Evolutionary conservation across 1,140 invertebrate genomes (phyloP), one percentile per base, ranked within the genome.

Genomic region (Calosoma granatense): DNA sequence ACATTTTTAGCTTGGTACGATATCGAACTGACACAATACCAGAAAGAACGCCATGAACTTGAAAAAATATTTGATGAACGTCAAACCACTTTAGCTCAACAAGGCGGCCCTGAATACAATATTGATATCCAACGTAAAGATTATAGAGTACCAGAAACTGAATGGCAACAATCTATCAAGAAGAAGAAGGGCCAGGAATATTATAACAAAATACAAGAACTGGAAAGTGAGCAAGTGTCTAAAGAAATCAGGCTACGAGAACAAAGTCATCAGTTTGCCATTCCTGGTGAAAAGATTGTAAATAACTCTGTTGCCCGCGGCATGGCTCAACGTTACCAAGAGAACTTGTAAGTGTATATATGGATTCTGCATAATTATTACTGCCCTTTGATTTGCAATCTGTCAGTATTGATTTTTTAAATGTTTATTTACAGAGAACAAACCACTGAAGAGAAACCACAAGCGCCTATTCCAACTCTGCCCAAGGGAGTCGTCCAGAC

Each of bases 11-110:
- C 92, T 56, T 94, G 92, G 91, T 94, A 95, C 76, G 92, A 95
- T 78, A 81, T 82, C 68, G 90, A 89, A 68, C 81, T 91, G 65
- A 80, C 84, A 61, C 82, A 83, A 69, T 93, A 92, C 71, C 90
- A 94, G 72, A 79, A 84, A 66, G 87, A 90, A 67, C 81, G 90
- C 58, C 78, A 86, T 74, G 92, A 94, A 73, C 74, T 93, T 58
- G 88, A 92, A 66, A 84, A 85, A 70, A 83, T 90, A 20, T 93
- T 94, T 68, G 89, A 93, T 70, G 90, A 94, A 69, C 82, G 90
- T 58, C 77, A 85, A 51, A 82, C 86, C 66, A 78, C 74, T 43
- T 72, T 82, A 61, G 78, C 80, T 58, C 81, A 86, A 58, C 76
- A 79, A 61, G 80, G 77, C 53, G 39, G 65, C 6, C 61, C 66